phyloP scores from a whole-genome alignment of 2,797 vertebrate genomes.

The Limnodromus scolopaceus region DNA sequence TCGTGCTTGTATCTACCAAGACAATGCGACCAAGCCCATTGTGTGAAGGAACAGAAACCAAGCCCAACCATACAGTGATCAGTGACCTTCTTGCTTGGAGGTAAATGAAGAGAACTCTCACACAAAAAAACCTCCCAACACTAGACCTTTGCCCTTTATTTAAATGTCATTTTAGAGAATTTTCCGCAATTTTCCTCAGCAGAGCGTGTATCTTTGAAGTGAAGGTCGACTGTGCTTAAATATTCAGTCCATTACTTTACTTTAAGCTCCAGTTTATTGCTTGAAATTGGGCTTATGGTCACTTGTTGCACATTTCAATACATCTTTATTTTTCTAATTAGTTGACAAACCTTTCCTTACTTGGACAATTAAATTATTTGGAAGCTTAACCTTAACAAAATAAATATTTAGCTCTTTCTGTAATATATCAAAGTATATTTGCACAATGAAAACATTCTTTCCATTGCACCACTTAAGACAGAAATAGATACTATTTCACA shows the following conservation, averaged over 20 bases:
- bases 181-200: background rate
- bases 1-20: background rate
- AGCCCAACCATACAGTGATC: background rate
- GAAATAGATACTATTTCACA: conserved; percentile 46
- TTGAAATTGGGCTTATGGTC: background rate
- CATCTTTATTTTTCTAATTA: background rate
- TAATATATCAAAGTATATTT: conserved; percentile 19
- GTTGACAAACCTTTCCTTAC: conserved; percentile 25
- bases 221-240: background rate
- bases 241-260: background rate
- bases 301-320: background rate
- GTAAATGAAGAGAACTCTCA: background rate
- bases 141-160: background rate
- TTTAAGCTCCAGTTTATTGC: background rate
- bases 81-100: background rate
- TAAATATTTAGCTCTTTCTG: background rate
- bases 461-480: background rate
- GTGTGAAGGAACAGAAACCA: background rate
- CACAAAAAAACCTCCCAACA: background rate
- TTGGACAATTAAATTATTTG: background rate
- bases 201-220: background rate
- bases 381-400: background rate
- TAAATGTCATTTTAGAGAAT: background rate
- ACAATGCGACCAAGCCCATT: accelerated
- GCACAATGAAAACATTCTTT: conserved; percentile 31